phyloP scores from a whole-genome alignment of 2,888 invertebrate genomes.

The Mantis religiosa region DNA sequence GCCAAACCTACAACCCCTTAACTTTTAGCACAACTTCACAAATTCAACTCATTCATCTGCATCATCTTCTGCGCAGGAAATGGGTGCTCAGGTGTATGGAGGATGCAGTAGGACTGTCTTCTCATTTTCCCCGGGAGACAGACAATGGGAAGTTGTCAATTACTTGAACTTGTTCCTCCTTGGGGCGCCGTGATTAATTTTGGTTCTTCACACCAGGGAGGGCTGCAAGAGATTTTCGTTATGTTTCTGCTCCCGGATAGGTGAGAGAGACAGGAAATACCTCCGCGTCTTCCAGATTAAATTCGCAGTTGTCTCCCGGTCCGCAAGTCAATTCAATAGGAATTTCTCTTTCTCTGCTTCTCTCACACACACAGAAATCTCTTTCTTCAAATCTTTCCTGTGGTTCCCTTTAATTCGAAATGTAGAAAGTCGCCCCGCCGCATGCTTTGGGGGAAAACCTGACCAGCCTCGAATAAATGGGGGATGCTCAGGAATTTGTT shows the following conservation, averaged over 20 bases:
- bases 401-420: slow-evolving; percentile 14
- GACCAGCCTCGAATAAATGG: slow-evolving; percentile 12
- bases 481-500: slow-evolving; percentile 1
- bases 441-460: not conserved
- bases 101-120: not conserved
- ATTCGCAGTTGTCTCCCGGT: slow-evolving; percentile 10
- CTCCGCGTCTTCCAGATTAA: slow-evolving; percentile 8
- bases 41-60: too few relatives aligned
- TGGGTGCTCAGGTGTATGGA: not conserved
- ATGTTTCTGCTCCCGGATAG: not conserved
- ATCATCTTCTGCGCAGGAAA: not conserved
- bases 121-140: not conserved
- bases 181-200: not conserved
- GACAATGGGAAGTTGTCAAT: slow-evolving; percentile 5
- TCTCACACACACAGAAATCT: not conserved
- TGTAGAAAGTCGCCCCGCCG: slow-evolving; percentile 9
- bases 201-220: not conserved
- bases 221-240: not conserved
- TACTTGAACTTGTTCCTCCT: not conserved
- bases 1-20: too few relatives aligned
- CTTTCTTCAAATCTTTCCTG: slow-evolving; percentile 16
- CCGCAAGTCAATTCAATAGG: slow-evolving; percentile 11
- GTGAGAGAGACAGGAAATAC: not conserved
- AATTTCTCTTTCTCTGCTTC: not conserved
- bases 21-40: too few relatives aligned